Base-by-base conservation (phyloP, 1,140 invertebrate genomes). In the Zaprionus capensis region DNA sequence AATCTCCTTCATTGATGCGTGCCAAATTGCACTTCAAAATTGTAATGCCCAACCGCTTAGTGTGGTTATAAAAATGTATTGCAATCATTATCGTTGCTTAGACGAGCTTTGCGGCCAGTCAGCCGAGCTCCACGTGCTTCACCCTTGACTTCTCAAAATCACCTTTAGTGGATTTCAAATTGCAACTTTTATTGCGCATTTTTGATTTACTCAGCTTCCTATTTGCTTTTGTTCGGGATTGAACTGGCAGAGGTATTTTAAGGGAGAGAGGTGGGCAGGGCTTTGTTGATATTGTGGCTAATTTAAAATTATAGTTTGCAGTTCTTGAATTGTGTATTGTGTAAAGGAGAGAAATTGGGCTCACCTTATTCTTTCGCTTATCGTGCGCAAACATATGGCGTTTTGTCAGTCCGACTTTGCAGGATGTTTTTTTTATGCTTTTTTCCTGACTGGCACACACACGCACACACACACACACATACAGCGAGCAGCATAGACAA, bases 41-140 rank as follows among this genome's bases (percentile, higher is more conserved):
- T 67, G 69, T 71, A 76, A 72, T 90, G 71, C 77, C 85, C 86
- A 80, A 78, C 63, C 76, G 77, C 78, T 83, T 83, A 84, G 81
- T 74, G 68, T 80, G 51, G 53, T 67, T 80, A 88, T 88, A 76
- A 90, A 88, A 90, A 90, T 76, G 78, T 78, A 90, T 90, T 85
- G 81, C 78, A 90, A 88, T 88, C 84, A 88, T 88, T 88, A 87
- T 87, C 84, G 84, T 84, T 84, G 78, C 83, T 87, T 82, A 83
- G 83, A 82, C 80, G 80, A 87, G 77, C 77, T 80, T 75, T 80
- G 64, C 63, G 75, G 55, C 67, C 56, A 71, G 71, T 15, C 26
- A 49, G 24, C 38, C 64, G 20, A 55, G 9, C 20, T 41, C 46
- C 46, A 20, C 46, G 17, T n/a, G 38, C 38, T 5, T 9, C 17